Evolutionary conservation across 2,888 invertebrate genomes (phyloP).

Genomic region (Polymixis flavicincta): DNA sequence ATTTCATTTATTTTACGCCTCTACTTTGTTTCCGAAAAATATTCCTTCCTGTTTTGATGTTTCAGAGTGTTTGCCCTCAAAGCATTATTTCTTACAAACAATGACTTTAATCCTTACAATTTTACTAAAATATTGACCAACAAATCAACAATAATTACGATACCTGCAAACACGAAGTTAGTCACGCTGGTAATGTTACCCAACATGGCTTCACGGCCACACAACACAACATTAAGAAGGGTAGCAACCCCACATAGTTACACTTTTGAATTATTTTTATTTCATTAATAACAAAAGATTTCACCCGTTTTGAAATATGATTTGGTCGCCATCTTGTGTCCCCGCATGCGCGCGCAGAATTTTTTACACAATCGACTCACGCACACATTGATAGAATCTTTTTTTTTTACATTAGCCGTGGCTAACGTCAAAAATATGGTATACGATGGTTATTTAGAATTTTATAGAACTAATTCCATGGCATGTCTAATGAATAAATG

Average conservation of each 20-base stretch:
- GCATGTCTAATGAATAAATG: slow-evolving; percentile 75
- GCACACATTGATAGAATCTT: slow-evolving; percentile 64
- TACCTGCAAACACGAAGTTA: slow-evolving; percentile 68
- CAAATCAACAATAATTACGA: slow-evolving; percentile 61
- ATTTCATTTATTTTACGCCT: not conserved
- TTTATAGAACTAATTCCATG: slow-evolving; percentile 63
- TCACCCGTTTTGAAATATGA: slow-evolving; percentile 90
- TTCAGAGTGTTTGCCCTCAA: not conserved
- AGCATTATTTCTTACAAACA: slow-evolving; percentile 8
- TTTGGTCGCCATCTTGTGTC: slow-evolving; percentile 88
- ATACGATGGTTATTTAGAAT: slow-evolving; percentile 70
- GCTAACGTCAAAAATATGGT: slow-evolving; percentile 76
- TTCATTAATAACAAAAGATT: slow-evolving; percentile 89
- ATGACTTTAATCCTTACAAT: slow-evolving; percentile 30
- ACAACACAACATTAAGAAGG: slow-evolving; percentile 65
- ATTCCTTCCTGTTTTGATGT: not conserved
- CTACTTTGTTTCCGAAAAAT: not conserved
- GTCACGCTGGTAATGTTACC: slow-evolving; percentile 86
- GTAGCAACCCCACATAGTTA: slow-evolving; percentile 76
- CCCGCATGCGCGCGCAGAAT: slow-evolving; percentile 73
- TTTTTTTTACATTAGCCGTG: slow-evolving; percentile 79
- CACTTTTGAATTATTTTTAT: slow-evolving; percentile 86
- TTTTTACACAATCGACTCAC: slow-evolving; percentile 65
- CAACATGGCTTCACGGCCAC: slow-evolving; percentile 80
- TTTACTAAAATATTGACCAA: slow-evolving; percentile 57